phyloP scores from a whole-genome alignment of 2,888 invertebrate species.

The Crematogaster levior region DNA sequence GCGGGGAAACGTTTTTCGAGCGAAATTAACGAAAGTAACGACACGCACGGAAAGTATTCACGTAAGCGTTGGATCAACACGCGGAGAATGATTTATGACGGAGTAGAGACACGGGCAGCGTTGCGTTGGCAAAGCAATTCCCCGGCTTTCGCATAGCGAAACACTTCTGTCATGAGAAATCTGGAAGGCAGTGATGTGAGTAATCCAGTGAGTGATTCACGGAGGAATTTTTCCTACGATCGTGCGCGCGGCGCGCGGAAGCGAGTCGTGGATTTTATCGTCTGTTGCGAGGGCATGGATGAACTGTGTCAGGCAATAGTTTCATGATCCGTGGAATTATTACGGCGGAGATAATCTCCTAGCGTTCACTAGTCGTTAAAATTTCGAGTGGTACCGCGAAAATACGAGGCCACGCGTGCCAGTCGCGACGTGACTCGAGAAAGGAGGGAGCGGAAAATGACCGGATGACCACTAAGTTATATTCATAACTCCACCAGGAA shows the following conservation, averaged over 20 bases:
- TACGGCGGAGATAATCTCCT: conserved; percentile 42
- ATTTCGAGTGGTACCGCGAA: background rate
- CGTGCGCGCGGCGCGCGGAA: background rate
- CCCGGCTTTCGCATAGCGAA: conserved; percentile 45
- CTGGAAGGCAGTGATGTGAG: conserved; percentile 67
- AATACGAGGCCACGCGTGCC: too few relatives aligned
- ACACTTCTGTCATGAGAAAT: conserved; percentile 71
- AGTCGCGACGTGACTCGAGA: background rate
- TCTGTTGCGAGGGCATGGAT: conserved; percentile 56
- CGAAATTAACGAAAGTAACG: conserved; percentile 33
- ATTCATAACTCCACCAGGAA: conserved; percentile 65
- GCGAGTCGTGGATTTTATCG: conserved; percentile 62
- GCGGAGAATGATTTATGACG: conserved; percentile 64
- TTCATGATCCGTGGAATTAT: conserved; percentile 50
- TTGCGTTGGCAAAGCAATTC: conserved; percentile 52
- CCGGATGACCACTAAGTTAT: conserved; percentile 66
- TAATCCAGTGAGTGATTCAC: conserved; percentile 72
- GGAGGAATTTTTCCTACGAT: conserved; percentile 64
- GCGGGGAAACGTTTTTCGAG: background rate
- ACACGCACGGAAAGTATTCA: conserved; percentile 14
- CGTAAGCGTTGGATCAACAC: conserved; percentile 35
- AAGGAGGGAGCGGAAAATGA: conserved; percentile 63
- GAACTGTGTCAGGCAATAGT: conserved; percentile 54
- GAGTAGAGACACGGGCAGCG: conserved; percentile 21
- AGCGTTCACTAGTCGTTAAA: background rate